Conservation (phyloP, 2,113 vertebrate genomes). For the Speoplatyrhinus poulsoni region DNA sequence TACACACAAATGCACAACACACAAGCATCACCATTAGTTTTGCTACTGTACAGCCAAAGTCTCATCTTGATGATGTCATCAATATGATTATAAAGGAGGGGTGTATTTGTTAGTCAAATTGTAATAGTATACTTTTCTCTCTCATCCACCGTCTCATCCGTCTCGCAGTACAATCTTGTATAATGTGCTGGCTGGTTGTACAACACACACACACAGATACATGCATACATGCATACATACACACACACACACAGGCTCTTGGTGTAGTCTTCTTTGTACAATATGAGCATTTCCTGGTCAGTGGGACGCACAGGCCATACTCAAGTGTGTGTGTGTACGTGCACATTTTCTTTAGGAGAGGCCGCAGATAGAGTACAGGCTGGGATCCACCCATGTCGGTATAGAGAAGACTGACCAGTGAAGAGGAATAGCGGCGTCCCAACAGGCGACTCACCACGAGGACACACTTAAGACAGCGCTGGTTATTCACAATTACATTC, state of each 20-base stretch:
- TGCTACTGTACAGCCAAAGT: constrained; percentile 7
- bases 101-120: neutral
- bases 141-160: neutral
- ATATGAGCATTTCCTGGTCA: constrained; percentile 65
- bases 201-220: constrained; percentile 1
- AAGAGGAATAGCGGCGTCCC: no score
- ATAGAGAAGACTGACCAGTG: no score
- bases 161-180: no score
- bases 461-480: no score
- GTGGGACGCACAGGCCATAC: constrained; percentile 56
- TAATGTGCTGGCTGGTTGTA: neutral
- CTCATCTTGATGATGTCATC: neutral
- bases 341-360: neutral
- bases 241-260: neutral
- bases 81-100: neutral
- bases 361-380: neutral
- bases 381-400: neutral
- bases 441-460: no score
- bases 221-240: neutral
- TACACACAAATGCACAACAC: neutral
- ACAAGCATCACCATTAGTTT: constrained; percentile 28
- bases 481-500: no score
- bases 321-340: constrained; percentile 50
- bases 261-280: constrained; percentile 50
- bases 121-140: neutral